Conservation (phyloP, 2,797 vertebrate species). For the Taeniopygia guttata region DNA sequence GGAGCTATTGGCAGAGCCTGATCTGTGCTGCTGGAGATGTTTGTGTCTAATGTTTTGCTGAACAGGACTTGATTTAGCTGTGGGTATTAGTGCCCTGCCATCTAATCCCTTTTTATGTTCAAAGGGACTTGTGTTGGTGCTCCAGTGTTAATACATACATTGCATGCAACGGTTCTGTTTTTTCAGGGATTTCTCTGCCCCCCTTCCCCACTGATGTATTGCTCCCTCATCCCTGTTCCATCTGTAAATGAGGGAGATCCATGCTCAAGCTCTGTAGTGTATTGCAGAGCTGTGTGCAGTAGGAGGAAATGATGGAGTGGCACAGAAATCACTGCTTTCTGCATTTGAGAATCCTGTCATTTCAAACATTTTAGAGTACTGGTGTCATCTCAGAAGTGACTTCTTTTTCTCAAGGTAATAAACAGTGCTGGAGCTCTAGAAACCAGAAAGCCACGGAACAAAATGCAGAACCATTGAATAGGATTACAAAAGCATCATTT, state of each 20-base stretch:
- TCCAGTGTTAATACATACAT: accelerated
- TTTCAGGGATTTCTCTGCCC: background rate
- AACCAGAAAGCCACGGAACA: background rate
- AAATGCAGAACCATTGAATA: background rate
- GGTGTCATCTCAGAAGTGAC: background rate
- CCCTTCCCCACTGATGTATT: background rate
- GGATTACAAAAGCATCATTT: background rate
- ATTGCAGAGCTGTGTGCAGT: background rate
- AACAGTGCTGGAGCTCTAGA: background rate
- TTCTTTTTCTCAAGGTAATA: background rate
- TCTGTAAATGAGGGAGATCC: background rate
- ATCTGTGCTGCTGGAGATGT: background rate
- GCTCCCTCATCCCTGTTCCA: background rate
- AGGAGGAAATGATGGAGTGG: background rate
- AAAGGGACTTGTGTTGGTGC: background rate
- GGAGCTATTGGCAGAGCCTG: background rate
- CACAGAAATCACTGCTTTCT: background rate
- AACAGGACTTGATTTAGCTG: background rate
- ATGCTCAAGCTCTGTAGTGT: background rate
- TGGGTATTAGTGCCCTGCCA: background rate
- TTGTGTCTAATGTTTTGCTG: background rate
- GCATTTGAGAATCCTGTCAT: background rate
- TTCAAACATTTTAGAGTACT: background rate
- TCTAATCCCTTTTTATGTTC: background rate
- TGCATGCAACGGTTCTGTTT: background rate